These are phyloP conservation scores for Hetaerina titia DNA, from an alignment of 2,888 invertebrate genomes.

Conservation along the genomic window DNA sequence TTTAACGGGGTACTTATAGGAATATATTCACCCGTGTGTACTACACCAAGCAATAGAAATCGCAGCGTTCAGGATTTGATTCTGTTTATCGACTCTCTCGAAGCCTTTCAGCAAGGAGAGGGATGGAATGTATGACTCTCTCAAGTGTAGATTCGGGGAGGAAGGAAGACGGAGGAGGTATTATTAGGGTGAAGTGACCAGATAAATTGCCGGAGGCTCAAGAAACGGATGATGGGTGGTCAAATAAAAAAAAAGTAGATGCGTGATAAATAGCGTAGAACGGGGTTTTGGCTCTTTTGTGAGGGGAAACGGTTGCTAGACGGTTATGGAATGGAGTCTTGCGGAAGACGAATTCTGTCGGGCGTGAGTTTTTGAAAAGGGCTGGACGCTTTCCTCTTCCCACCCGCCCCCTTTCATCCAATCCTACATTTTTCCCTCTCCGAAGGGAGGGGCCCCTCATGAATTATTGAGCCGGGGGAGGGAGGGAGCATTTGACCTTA, in stretches of 20 bases:
- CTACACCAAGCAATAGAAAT: too few species aligned
- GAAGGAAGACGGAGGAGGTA: too few species aligned
- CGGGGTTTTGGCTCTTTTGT: neutral
- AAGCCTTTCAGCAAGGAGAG: too few species aligned
- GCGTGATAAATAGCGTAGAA: neutral
- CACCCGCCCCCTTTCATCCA: neutral
- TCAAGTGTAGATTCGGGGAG: too few species aligned
- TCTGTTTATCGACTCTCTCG: too few species aligned
- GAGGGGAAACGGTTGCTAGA: neutral
- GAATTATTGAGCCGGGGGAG: constrained; percentile 7
- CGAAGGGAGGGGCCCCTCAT: neutral
- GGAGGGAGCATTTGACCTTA: neutral
- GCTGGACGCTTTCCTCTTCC: neutral
- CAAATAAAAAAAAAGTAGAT: neutral
- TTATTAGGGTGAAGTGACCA: too few species aligned
- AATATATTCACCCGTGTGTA: too few species aligned
- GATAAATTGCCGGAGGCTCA: too few species aligned
- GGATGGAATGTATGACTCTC: too few species aligned
- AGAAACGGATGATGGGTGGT: too few species aligned
- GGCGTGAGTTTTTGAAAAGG: neutral
- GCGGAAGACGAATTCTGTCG: neutral
- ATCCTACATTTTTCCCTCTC: neutral
- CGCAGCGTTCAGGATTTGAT: too few species aligned
- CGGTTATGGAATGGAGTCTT: neutral
- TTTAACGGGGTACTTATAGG: too few species aligned